Base-by-base conservation (phyloP, 2,797 vertebrate species). In the Trachops cirrhosus region DNA sequence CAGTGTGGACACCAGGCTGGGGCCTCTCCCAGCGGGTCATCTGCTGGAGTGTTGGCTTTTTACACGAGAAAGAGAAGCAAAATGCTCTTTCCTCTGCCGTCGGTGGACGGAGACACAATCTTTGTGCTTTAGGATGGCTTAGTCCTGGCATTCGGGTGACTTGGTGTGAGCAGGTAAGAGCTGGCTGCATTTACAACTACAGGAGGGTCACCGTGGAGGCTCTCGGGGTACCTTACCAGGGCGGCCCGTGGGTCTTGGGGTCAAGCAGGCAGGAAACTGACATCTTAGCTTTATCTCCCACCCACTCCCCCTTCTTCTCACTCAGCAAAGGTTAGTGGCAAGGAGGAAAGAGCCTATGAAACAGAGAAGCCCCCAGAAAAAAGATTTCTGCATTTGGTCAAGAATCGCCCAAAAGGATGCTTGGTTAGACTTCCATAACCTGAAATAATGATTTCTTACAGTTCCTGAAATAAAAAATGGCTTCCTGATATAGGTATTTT, bases 71-170 rank as follows among this genome's bases (percentile, higher is more conserved):
- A 96, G 96, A 97, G 89, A 95, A 97, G 95, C 86, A 96, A 94
- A 96, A 97, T 97, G 96, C 95, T 91, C 83, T 96, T 97, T 97
- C 96, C 97, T 97, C 95, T 97, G 97, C 91, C 86, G 95, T 92
- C 67, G 2, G 32, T 4, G 62, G 68, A 94, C 97, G 97, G 98
- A 98, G 98, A 98, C 97, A 98, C 93, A 97, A 97, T 84, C 91
- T 97, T 98, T 99, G 98, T 98, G 98, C 98, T 98, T 98, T 97
- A 82, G 86, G 95, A 98, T 98, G 97, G 98, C 97, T 98, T 97
- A 87, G 50, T 96, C 79, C 97, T 98, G 94, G 92, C 92, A 96
- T 94, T 84, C 97, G 93, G 95, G 95, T 96, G 95, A 97, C 97
- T 92, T 73, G 97, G 97, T 94, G 96, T 97, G 98, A 97, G 96